Evolutionary conservation across 2,113 vertebrate species (phyloP).

Genomic region (Excalfactoria chinensis): DNA sequence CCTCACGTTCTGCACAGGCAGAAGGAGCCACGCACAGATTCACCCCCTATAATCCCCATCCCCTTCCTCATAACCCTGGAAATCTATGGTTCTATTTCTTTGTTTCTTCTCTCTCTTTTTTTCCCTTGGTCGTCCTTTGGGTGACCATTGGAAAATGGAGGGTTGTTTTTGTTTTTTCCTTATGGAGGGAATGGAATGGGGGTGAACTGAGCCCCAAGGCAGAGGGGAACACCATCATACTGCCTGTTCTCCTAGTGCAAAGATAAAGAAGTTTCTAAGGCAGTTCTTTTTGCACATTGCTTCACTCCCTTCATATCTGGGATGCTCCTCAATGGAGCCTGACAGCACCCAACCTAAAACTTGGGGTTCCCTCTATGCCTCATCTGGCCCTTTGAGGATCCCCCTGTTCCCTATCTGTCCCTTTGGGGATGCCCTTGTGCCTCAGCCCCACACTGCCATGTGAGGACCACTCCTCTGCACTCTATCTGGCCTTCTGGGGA

Average conservation of each 20-base stretch:
- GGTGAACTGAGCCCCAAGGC: neutral
- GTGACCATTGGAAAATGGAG: neutral
- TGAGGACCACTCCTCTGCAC: too few species aligned
- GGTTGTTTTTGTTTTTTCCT: neutral
- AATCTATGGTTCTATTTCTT: neutral
- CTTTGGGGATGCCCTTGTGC: too few species aligned
- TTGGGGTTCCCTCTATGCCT: neutral
- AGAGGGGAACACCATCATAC: fast-evolving
- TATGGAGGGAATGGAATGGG: fast-evolving
- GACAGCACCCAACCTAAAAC: too few species aligned
- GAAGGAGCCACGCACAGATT: neutral
- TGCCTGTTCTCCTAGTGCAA: neutral
- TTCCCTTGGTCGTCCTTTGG: neutral
- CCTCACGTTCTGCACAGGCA: neutral
- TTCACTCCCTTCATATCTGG: fast-evolving
- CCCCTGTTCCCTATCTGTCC: neutral
- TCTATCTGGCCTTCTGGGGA: too few species aligned
- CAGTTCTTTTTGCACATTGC: neutral
- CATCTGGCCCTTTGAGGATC: neutral
- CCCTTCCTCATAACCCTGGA: neutral
- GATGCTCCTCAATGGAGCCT: neutral
- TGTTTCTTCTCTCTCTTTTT: too few species aligned
- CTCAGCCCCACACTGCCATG: too few species aligned
- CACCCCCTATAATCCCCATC: too few species aligned
- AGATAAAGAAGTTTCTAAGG: neutral